Conservation (phyloP, 1,140 invertebrate species). For the Lamellibrachia luymesi region DNA sequence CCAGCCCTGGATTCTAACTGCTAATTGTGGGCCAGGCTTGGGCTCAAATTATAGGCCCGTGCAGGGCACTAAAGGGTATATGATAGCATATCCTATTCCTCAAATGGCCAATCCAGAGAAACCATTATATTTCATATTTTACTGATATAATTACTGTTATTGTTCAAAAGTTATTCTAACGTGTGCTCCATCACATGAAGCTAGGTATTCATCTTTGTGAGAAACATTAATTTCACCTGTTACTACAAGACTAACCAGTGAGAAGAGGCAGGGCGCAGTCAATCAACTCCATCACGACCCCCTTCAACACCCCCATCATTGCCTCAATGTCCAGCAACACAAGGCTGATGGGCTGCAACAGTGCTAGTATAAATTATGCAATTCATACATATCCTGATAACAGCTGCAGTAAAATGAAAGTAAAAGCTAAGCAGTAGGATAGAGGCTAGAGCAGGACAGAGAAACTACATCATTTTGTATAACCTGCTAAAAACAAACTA, state of each 20-base stretch:
- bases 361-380: background rate
- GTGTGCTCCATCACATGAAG: background rate
- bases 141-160: no score
- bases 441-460: no score
- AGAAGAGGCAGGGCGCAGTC: conserved; percentile 95
- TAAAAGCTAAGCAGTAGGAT: no score
- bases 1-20: no score
- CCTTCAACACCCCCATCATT: conserved; percentile 92
- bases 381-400: background rate
- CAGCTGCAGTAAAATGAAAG: background rate
- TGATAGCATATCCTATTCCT: no score
- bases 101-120: no score
- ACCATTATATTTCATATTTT: no score
- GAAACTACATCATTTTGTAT: no score
- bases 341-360: conserved; percentile 71
- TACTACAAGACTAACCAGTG: conserved; percentile 56
- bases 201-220: background rate
- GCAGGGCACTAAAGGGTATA: no score
- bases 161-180: background rate
- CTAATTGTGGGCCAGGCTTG: no score
- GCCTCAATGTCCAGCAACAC: conserved; percentile 88
- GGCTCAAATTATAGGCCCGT: no score
- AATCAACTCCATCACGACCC: conserved; percentile 94
- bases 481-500: no score
- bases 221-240: background rate